Evolutionary conservation across 2,797 vertebrate species (phyloP).

Genomic region (Arrhamphus sclerolepis): DNA sequence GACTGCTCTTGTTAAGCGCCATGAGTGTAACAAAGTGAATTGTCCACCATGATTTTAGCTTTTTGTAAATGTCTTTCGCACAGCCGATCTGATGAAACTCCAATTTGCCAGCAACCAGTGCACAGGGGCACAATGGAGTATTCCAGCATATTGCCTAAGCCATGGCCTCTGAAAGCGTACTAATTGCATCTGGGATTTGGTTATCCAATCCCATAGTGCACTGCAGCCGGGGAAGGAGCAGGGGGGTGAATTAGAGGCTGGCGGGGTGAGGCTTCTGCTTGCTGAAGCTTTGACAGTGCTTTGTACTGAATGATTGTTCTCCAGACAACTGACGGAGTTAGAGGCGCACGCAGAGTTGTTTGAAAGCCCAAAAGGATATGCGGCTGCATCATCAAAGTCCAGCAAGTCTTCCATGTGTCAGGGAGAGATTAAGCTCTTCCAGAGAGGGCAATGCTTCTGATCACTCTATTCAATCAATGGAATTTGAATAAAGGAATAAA

Average conservation of each 20-base stretch:
- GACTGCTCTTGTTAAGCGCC: conserved; percentile 62
- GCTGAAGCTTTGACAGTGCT: conserved; percentile 85
- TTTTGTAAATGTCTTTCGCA: conserved; percentile 66
- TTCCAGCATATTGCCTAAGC: conserved; percentile 77
- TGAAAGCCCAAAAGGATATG: conserved; percentile 85
- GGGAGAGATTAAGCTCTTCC: conserved; percentile 81
- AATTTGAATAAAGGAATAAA: conserved; percentile 84
- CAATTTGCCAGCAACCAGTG: conserved; percentile 66
- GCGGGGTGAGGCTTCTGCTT: conserved; percentile 78
- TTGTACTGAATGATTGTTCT: conserved; percentile 87
- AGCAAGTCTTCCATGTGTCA: conserved; percentile 84
- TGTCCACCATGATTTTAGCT: conserved; percentile 64
- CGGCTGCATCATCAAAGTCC: conserved; percentile 85
- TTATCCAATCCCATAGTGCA: conserved; percentile 81
- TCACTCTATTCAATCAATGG: conserved; percentile 84
- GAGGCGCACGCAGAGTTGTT: conserved; percentile 74
- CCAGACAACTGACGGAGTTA: conserved; percentile 85
- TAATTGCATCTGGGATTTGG: conserved; percentile 85
- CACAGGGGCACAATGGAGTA: conserved; percentile 66
- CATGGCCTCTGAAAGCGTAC: conserved; percentile 79
- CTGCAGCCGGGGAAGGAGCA: conserved; percentile 71
- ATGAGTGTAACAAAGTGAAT: conserved; percentile 65
- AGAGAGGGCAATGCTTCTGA: conserved; percentile 83
- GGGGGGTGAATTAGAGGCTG: conserved; percentile 79
- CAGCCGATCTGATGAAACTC: conserved; percentile 68